Conservation (phyloP, 2,113 vertebrate genomes). For the Heliornis fulica region DNA sequence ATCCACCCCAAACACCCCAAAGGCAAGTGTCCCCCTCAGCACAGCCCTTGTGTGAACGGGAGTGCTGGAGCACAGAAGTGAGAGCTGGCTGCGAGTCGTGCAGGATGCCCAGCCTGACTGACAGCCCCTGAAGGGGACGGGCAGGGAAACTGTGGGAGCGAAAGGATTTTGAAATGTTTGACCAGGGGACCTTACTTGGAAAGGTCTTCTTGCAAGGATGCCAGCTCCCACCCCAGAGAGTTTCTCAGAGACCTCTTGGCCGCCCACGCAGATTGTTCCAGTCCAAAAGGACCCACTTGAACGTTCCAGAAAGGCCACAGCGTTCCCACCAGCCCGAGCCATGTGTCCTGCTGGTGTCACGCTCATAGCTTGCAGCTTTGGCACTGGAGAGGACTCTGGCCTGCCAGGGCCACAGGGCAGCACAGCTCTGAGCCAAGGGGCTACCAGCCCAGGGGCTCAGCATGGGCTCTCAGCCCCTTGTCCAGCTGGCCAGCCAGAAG, state of each 20-base stretch:
- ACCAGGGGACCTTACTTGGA: background rate
- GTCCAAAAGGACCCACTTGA: conserved; percentile 35
- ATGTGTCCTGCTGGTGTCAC: background rate
- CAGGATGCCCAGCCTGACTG: background rate
- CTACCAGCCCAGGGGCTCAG: background rate
- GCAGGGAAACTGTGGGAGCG: conserved; percentile 17
- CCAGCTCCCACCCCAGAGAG: background rate
- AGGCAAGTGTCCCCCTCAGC: accelerated
- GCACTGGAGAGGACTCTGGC: background rate
- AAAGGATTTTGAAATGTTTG: conserved; percentile 39
- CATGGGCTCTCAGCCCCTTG: accelerated
- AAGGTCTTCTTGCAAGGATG: background rate
- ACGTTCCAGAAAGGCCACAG: background rate
- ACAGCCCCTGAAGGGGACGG: background rate
- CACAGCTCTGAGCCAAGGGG: accelerated
- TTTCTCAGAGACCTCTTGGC: background rate
- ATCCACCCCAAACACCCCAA: background rate
- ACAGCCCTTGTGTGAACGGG: accelerated
- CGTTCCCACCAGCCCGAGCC: background rate
- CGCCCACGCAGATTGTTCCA: conserved; percentile 46
- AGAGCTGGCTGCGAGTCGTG: background rate
- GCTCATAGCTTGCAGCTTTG: background rate
- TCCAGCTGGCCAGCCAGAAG: background rate
- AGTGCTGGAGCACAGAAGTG: background rate
- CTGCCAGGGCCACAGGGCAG: background rate